Base-by-base conservation (phyloP, 2,113 vertebrate genomes). In the Delphinus delphis region DNA sequence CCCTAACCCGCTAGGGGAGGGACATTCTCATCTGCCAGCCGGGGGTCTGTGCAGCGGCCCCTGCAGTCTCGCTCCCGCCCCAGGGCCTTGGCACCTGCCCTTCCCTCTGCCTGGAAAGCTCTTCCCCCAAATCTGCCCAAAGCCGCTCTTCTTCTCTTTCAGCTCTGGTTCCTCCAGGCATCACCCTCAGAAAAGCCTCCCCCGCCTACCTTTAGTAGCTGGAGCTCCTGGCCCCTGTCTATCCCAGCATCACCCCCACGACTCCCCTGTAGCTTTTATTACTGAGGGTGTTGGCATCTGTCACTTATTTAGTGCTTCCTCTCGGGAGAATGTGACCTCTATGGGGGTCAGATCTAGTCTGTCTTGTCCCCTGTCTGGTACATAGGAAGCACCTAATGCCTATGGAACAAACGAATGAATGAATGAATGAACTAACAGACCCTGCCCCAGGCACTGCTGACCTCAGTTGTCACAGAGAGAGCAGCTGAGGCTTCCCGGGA, bases 191-290 rank as follows among this genome's bases (percentile, higher is more conserved):
- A 87, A 25, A 88, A 80, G 31, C 58, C 68, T n/a, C 33, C 15
- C 8, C 55, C 6, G 36, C 12, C 11, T 18, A 26, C 38, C 28
- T 36, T 44, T 63, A 38, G 93, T 23, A 18, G 18, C 31, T 60
- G 25, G 33, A 33, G 25, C 38, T 70, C 41, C 68, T 18, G 31
- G 23, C 0, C 2, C 11, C 26, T 36, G 14, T 41, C 17, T 17
- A 18, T 25, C 5, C 14, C 7, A 1, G 20, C 8, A 2, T 13
- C 36, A 55, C 47, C 33, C 8, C 10, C 28, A 5, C 4, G 11
- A 18, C 11, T 6, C 8, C 31, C 50, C 20, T 26, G 2, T 12
- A 33, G 62, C 33, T 6, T 38, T 44, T 18, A 14, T 20, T 25
- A 31, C 12, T 0, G 18, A 28, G 70, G 60, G 17, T 53, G 1